These are phyloP conservation scores for Ailurus styani DNA, from an alignment of 2,113 vertebrate genomes.

Conservation along the genomic window DNA sequence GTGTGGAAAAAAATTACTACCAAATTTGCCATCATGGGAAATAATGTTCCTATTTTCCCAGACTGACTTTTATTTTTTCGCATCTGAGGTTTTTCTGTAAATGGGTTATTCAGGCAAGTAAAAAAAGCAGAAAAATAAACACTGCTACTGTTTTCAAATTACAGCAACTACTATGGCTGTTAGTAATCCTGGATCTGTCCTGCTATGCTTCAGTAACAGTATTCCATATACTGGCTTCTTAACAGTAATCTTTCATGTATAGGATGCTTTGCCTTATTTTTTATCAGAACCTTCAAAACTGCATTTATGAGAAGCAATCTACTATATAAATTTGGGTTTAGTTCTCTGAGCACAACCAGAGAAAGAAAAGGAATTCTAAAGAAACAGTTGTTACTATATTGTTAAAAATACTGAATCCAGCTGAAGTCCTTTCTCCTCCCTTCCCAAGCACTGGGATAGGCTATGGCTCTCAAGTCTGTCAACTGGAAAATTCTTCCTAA, in stretches of 20 bases:
- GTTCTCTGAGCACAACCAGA: not conserved
- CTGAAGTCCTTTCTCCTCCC: not conserved
- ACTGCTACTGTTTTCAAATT: slow-evolving; percentile 55
- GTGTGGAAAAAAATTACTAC: not conserved
- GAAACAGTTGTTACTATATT: not conserved
- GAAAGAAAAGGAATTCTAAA: slow-evolving; percentile 35
- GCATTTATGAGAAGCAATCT: slow-evolving; percentile 42
- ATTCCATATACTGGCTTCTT: not conserved
- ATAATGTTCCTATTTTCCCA: slow-evolving; percentile 52
- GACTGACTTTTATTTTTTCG: slow-evolving; percentile 36
- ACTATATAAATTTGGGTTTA: slow-evolving; percentile 20
- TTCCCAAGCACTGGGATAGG: slow-evolving; percentile 41
- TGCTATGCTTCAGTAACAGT: not conserved
- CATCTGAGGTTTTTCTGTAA: slow-evolving; percentile 52
- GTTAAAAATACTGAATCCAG: slow-evolving; percentile 62
- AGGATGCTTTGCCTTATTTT: not conserved
- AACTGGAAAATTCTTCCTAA: slow-evolving; percentile 78
- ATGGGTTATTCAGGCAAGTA: slow-evolving; percentile 46
- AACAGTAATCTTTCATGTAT: slow-evolving; percentile 22
- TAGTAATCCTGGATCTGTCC: slow-evolving; percentile 36
- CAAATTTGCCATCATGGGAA: slow-evolving; percentile 34
- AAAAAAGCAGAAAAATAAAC: slow-evolving; percentile 60
- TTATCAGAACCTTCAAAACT: slow-evolving; percentile 30
- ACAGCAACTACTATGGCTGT: slow-evolving; percentile 15
- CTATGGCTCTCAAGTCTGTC: slow-evolving; percentile 72